Evolutionary conservation across 2,888 invertebrate genomes (phyloP), one percentile per base, ranked within the genome.

Genomic region (Seladonia tumulorum): DNA sequence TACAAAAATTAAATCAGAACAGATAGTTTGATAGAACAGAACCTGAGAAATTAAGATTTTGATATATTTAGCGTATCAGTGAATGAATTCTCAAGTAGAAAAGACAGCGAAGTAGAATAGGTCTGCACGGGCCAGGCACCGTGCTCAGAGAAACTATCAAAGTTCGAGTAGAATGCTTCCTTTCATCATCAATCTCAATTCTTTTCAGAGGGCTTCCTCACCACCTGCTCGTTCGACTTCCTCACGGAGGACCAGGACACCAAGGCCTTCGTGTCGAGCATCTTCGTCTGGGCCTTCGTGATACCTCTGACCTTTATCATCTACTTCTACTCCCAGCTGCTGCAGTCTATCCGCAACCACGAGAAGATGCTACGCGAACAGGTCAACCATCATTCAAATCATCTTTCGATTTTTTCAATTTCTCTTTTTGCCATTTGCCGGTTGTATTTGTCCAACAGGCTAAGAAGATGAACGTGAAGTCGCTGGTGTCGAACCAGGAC

Each of bases 381-480:
- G 95, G 96, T 96, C 93, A 92, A 88, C 86, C 2, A 8, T 5
- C n/a, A 10, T 35, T 18, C 18, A 10, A 2, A 45, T 63, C 22
- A 12, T 18, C 66, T 12, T 16, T 0, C n/a, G 3, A 60, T 0
- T n/a, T 0, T 4, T 0, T 47, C 4, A 53, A 16, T 53, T 25
- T 14, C 12, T 35, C 8, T 10, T 7, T 29, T 22, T 2, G n/a
- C 53, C 22, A 7, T 14, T 42, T 18, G 12, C 2, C 8, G 29
- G 22, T n/a, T 53, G 53, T 53, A 22, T 22, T 1, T 16, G 25
- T 18, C 47, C 29, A 25, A 7, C 81, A 97, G 96, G 98, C 98
- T 0, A 98, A 98, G 93, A 98, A 98, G 95, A 98, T 98, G 98
- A 98, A 98, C 93, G 98, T 98, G 0, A 98, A 98, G 92, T 98